A percentile compares a stretch with the other conserved stretches of the same genome.
phyloP scores from a whole-genome alignment of 1,140 invertebrate genomes.

The Caenorhabditis latens region DNA sequence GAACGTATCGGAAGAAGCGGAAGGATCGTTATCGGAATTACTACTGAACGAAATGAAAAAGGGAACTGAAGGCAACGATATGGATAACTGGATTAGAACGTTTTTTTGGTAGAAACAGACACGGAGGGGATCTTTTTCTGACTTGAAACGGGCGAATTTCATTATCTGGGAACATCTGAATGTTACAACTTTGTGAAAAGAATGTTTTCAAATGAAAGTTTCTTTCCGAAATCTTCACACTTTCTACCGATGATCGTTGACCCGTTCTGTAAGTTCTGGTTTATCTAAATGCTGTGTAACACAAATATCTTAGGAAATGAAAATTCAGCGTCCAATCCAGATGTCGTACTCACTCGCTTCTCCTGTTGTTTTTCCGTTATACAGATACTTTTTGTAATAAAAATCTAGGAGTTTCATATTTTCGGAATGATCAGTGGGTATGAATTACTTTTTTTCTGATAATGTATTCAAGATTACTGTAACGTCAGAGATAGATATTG shows the following conservation, averaged over 20 bases:
- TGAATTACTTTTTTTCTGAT: no score
- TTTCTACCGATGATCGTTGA: neutral
- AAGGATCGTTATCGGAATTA: slow-evolving; percentile 54
- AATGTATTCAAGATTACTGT: no score
- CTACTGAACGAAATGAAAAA: slow-evolving; percentile 44
- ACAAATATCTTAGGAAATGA: no score
- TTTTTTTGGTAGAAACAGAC: neutral
- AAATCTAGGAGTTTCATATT: no score
- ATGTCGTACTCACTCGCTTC: no score
- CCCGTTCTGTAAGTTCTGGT: neutral
- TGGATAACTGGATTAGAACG: slow-evolving; percentile 44
- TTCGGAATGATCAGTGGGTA: no score
- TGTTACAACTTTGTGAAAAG: neutral
- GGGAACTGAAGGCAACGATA: neutral
- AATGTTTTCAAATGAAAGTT: neutral
- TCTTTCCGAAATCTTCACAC: neutral
- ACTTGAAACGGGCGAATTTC: slow-evolving; percentile 41
- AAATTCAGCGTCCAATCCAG: no score
- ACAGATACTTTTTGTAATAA: no score
- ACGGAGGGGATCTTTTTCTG: neutral
- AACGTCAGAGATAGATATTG: no score
- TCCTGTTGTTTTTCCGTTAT: no score
- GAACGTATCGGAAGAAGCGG: neutral
- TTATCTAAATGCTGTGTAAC: no score
- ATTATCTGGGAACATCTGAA: slow-evolving; percentile 47